phyloP scores from a whole-genome alignment of 2,888 invertebrate species.

The Phortica magna region DNA sequence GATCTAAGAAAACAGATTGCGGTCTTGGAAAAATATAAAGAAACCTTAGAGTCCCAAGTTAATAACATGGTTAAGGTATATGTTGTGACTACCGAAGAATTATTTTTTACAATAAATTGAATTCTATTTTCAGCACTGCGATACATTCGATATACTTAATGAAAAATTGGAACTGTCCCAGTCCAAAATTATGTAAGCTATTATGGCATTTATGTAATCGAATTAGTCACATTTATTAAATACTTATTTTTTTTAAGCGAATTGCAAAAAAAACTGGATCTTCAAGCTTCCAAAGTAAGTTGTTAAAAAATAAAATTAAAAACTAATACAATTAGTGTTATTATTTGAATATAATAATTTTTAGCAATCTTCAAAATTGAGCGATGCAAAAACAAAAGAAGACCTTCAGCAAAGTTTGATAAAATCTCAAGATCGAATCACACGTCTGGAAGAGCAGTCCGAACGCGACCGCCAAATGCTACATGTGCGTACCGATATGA shows the following conservation, averaged over 20 bases:
- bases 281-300: neutral
- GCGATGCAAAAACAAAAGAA: slow-evolving; percentile 53
- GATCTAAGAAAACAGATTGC: slow-evolving; percentile 3
- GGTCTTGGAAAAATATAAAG: neutral
- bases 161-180: neutral
- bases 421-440: slow-evolving; percentile 55
- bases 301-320: too few species aligned
- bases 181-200: neutral
- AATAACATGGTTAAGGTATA: neutral
- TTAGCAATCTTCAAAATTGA: neutral
- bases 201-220: neutral
- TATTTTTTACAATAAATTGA: too few species aligned
- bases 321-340: too few species aligned
- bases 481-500: slow-evolving; percentile 64
- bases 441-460: slow-evolving; percentile 64
- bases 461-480: slow-evolving; percentile 64
- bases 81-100: too few species aligned
- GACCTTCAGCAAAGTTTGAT: slow-evolving; percentile 55
- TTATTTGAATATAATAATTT: too few species aligned
- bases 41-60: neutral
- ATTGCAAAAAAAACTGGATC: slow-evolving; percentile 35
- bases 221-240: neutral
- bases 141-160: too few species aligned
- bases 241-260: neutral
- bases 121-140: neutral